Percentiles rank a stretch among this genome's conserved stretches.
These are phyloP conservation scores for Mormyrus proboscirostris DNA, from an alignment of 2,797 vertebrate species.

Conservation along the genomic window DNA sequence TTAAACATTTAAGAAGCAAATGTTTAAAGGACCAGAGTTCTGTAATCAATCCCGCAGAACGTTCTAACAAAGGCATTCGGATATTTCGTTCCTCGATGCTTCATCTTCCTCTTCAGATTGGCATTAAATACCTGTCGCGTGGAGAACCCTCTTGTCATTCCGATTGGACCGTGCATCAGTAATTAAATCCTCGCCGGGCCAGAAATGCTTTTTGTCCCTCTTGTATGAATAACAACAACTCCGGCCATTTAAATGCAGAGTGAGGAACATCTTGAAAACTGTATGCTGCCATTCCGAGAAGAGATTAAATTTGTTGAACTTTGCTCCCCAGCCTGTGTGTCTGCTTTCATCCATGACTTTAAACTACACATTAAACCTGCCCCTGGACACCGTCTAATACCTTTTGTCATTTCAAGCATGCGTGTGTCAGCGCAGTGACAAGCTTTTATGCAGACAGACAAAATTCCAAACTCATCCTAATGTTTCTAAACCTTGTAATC, in stretches of 20 bases:
- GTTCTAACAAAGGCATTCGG: conserved; percentile 69
- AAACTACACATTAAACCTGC: neutral
- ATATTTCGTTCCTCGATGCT: neutral
- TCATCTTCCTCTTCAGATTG: neutral
- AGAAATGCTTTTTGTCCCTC: neutral
- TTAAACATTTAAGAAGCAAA: conserved; percentile 69
- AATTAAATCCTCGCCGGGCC: neutral
- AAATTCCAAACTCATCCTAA: neutral
- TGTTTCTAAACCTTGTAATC: neutral
- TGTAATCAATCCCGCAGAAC: conserved; percentile 72
- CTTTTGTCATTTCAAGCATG: neutral
- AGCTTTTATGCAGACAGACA: neutral
- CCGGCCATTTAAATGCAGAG: neutral
- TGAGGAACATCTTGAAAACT: neutral
- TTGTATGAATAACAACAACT: neutral
- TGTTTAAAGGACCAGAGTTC: conserved; percentile 64
- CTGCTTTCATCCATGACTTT: neutral
- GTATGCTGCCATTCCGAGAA: neutral
- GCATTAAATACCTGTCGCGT: neutral
- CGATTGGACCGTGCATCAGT: neutral
- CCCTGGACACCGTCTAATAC: neutral
- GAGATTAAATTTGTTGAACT: neutral
- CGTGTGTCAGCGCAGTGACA: neutral
- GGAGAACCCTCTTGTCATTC: neutral
- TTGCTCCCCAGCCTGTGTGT: neutral